Evolutionary conservation across 1,140 invertebrate species (phyloP), one percentile per base, ranked within the genome.

Genomic region (Acromyrmex charruanus): DNA sequence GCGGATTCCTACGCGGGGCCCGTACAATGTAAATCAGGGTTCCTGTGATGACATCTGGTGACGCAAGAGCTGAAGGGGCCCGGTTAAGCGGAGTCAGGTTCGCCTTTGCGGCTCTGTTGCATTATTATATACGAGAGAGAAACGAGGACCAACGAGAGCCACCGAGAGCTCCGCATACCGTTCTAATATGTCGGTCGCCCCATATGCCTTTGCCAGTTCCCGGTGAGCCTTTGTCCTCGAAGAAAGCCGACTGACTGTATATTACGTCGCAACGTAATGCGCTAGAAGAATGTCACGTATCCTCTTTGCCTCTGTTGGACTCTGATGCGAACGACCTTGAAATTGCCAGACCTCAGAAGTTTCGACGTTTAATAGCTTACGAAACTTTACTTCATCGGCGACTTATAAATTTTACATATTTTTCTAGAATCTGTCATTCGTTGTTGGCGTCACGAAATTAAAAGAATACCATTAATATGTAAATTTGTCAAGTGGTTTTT

Each of bases 191-290:
- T 90, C 79, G 87, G 75, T 87, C 87, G 77, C 79, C 77, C 84
- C 77, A 66, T 85, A 58, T 81, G 58, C 88, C 89, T 93, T 94
- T 92, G 89, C 93, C 93, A 93, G 92, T 88, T 91, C 65, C 65
- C 84, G 75, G 80, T 74, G 85, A 87, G 89, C 92, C 93, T 94
- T 94, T 93, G 93, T 93, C 91, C 86, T 92, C 91, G 88, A 91
- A 89, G 88, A 92, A 93, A 93, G 93, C 93, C 93, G 93, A 93
- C 93, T 88, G 93, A 88, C 91, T 93, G 92, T 94, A 93, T 94
- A 94, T 93, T 93, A 93, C 90, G 92, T 93, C 92, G 92, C 90
- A 88, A 91, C 93, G 89, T 88, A 90, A 91, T 68, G 77, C 77
- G 82, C 55, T 81, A 89, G 92, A 93, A 93, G 92, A 93, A 93